phyloP scores from a whole-genome alignment of 1,140 invertebrate species.

The Chrysomallon squamiferum region DNA sequence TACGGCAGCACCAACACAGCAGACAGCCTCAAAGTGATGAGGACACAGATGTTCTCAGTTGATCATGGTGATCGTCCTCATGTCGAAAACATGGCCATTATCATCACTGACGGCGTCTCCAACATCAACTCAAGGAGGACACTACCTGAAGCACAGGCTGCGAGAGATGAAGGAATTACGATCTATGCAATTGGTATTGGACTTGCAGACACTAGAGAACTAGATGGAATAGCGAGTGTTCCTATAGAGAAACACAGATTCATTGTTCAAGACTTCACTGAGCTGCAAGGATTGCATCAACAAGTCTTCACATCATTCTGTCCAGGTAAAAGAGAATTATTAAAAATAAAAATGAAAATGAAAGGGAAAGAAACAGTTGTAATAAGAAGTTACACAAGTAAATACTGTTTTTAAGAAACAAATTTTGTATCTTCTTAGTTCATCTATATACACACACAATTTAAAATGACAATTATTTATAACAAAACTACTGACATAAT shows the following conservation, averaged over 20 bases:
- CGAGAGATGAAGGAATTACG: conserved; percentile 22
- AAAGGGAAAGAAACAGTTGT: too few species aligned
- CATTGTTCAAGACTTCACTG: conserved; percentile 42
- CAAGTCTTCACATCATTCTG: conserved; percentile 33
- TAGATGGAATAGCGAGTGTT: conserved; percentile 30
- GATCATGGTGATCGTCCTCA: conserved; percentile 22
- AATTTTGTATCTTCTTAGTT: too few species aligned
- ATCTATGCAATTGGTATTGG: conserved; percentile 48
- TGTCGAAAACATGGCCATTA: conserved; percentile 29
- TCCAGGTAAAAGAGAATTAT: too few species aligned
- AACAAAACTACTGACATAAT: too few species aligned
- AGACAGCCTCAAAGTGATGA: conserved; percentile 24
- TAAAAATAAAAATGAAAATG: too few species aligned
- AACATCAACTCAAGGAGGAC: conserved; percentile 45
- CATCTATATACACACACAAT: too few species aligned
- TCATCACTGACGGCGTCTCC: conserved; percentile 40
- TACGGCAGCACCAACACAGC: conserved; percentile 45
- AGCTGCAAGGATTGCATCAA: conserved; percentile 30
- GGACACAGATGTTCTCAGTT: conserved; percentile 17
- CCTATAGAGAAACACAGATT: conserved; percentile 34
- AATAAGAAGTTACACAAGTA: too few species aligned
- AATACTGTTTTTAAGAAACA: too few species aligned
- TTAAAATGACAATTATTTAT: too few species aligned
- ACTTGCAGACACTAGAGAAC: conserved; percentile 29
- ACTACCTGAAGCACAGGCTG: conserved; percentile 35